Percentiles rank a stretch among this genome's conserved stretches.
Conservation (phyloP, 2,113 vertebrate genomes). For the Calidris pugnax region DNA sequence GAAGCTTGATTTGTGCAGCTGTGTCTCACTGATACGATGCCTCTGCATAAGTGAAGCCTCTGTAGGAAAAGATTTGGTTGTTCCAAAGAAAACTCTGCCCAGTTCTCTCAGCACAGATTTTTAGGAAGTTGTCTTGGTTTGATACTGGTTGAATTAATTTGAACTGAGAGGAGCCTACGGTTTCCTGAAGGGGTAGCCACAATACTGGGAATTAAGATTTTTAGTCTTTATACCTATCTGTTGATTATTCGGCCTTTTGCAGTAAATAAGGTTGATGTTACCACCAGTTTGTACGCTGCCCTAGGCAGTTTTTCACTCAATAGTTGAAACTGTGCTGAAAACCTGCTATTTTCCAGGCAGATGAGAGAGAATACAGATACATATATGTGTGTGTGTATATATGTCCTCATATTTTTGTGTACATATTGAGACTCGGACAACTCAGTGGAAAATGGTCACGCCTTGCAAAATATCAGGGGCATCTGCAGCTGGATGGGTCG, state of each 20-base stretch:
- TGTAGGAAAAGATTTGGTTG: not conserved
- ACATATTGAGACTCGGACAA: not conserved
- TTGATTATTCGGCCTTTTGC: not conserved
- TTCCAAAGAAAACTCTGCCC: not conserved
- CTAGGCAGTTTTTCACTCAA: not conserved
- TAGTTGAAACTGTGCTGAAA: not conserved
- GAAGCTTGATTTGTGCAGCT: not conserved
- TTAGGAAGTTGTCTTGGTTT: not conserved
- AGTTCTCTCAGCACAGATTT: not conserved
- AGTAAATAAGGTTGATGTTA: not conserved
- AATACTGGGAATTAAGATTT: not conserved
- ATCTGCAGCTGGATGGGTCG: not conserved
- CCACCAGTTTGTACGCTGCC: not conserved
- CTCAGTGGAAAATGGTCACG: not conserved
- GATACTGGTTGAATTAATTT: not conserved
- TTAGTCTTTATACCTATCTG: not conserved
- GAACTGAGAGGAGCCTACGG: not conserved
- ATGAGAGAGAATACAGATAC: not conserved
- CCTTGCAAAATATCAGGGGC: not conserved
- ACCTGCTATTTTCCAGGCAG: not conserved
- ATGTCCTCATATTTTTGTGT: not conserved
- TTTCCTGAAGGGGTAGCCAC: not conserved
- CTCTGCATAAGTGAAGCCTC: not conserved
- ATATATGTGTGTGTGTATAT: not conserved
- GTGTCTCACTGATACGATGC: fast-evolving